Percentiles rank a stretch among this genome's conserved stretches.
These are phyloP conservation scores for Heliothis virescens DNA, from an alignment of 1,140 invertebrate genomes.

Conservation along the genomic window DNA sequence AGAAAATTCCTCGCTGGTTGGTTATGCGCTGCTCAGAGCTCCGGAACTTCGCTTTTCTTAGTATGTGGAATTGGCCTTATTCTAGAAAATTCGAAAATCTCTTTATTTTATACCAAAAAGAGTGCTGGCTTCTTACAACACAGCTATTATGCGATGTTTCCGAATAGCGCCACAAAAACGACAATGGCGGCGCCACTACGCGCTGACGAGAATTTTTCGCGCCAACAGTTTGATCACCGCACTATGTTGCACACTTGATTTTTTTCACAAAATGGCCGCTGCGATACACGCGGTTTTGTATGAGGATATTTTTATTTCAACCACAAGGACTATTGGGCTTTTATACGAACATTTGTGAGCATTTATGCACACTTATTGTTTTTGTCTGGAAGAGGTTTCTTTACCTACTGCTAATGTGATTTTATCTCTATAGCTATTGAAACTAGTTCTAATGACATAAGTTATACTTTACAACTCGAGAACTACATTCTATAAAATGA, in stretches of 20 bases:
- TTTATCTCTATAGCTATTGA: too few relatives aligned
- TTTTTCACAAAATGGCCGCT: constrained; percentile 7
- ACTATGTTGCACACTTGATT: constrained; percentile 18
- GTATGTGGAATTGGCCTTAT: too few relatives aligned
- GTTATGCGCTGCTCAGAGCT: too few relatives aligned
- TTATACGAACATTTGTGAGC: neutral
- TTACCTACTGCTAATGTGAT: too few relatives aligned
- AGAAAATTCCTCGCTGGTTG: too few relatives aligned
- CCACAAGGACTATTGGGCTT: neutral
- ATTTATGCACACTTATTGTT: neutral
- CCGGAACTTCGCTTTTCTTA: too few relatives aligned
- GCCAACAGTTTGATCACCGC: constrained; percentile 34
- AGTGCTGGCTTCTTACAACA: neutral
- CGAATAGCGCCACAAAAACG: constrained; percentile 12
- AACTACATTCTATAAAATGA: neutral
- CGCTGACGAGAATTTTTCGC: constrained; percentile 31
- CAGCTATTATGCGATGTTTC: constrained; percentile 10
- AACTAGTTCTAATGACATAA: too few relatives aligned
- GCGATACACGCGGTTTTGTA: neutral
- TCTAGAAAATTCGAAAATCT: too few relatives aligned
- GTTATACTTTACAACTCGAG: too few relatives aligned
- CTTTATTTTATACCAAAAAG: neutral
- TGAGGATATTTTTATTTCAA: constrained; percentile 20
- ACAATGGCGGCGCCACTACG: constrained; percentile 21
- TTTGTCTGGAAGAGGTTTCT: too few relatives aligned